These are phyloP conservation scores for Barnardius zonarius DNA, from an alignment of 2,113 vertebrate genomes.

Conservation along the genomic window DNA sequence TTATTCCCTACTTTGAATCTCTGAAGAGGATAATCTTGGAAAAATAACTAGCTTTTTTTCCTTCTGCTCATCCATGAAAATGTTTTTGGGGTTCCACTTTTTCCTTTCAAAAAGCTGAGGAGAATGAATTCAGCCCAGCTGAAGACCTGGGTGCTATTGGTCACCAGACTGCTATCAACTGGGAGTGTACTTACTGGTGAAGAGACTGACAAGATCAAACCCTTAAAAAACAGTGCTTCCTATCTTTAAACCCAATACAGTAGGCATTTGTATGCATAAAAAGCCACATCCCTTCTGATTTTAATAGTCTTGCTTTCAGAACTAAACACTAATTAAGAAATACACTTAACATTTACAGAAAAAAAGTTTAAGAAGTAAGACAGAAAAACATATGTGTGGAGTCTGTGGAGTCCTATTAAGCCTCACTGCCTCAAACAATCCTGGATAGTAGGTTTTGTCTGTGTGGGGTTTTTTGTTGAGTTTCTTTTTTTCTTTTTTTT, in stretches of 20 bases:
- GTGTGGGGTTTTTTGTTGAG: neutral
- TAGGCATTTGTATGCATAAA: neutral
- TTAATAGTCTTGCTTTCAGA: neutral
- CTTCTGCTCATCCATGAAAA: neutral
- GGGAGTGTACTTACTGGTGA: neutral
- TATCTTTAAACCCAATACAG: neutral
- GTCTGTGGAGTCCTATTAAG: neutral
- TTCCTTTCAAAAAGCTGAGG: neutral
- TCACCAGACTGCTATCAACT: neutral
- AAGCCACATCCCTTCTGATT: neutral
- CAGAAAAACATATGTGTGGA: neutral
- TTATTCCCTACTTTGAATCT: neutral
- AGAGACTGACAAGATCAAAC: neutral
- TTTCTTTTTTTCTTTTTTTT: neutral
- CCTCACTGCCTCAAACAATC: neutral
- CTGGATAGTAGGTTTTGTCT: neutral
- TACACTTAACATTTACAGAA: neutral
- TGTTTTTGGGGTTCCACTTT: neutral
- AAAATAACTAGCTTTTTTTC: neutral
- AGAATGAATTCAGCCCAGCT: neutral
- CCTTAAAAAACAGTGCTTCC: neutral
- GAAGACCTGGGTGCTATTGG: neutral
- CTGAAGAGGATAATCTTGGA: neutral
- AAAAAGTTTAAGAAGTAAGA: neutral
- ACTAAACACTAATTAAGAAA: neutral